These are phyloP conservation scores for Parnassius orleans DNA, from an alignment of 2,888 invertebrate species.

Conservation along the genomic window DNA sequence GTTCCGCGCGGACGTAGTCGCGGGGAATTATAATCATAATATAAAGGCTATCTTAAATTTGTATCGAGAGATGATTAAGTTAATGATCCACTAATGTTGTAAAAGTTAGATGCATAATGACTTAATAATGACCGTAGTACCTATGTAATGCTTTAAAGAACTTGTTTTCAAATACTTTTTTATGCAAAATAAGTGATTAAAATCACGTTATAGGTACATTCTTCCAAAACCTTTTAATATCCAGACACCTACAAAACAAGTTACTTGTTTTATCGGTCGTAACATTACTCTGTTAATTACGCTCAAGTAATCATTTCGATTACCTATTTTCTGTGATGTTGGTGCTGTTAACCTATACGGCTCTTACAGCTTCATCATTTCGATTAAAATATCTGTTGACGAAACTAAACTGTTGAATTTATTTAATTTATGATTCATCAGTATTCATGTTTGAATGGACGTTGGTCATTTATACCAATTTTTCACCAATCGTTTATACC, in stretches of 20 bases:
- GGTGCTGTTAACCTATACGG: no score
- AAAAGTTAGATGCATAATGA: neutral
- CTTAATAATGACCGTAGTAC: neutral
- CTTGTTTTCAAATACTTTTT: neutral
- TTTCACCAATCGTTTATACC: no score
- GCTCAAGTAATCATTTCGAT: constrained; percentile 17
- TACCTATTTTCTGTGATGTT: neutral
- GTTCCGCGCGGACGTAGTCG: no score
- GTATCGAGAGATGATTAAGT: no score
- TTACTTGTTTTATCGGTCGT: neutral
- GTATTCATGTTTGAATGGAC: no score
- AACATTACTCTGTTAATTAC: neutral
- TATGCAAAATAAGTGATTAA: constrained; percentile 7
- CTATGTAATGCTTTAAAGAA: neutral
- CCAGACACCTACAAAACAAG: constrained; percentile 8
- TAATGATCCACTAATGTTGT: no score
- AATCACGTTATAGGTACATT: constrained; percentile 8
- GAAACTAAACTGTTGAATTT: constrained; percentile 25
- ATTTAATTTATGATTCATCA: constrained; percentile 28
- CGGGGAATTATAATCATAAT: no score
- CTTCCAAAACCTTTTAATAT: constrained; percentile 11
- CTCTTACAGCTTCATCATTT: no score
- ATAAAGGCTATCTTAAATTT: no score
- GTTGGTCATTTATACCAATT: no score
- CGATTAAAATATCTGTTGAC: constrained; percentile 30